Percentiles rank a stretch among this genome's conserved stretches.
These are phyloP conservation scores for Donacobius atricapilla DNA, from an alignment of 2,113 vertebrate species.

Conservation along the genomic window DNA sequence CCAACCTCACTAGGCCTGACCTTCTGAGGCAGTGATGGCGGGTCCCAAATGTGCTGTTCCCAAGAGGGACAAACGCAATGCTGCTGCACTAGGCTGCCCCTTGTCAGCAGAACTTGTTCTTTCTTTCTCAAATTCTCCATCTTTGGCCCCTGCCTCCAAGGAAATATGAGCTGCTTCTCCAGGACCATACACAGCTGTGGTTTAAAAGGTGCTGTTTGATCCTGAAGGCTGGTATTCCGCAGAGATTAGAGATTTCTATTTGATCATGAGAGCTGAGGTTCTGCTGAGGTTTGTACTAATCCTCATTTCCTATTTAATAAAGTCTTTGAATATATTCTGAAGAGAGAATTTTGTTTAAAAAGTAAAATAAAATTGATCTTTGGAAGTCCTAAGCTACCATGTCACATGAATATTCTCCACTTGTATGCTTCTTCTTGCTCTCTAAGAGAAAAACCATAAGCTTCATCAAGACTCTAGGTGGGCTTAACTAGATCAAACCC, in stretches of 20 bases:
- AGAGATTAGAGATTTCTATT: not conserved
- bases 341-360: not conserved
- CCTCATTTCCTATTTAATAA: not conserved
- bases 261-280: not conserved
- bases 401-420: not conserved
- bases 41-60: not conserved
- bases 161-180: not conserved
- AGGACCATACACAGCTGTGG: not conserved
- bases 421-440: not conserved
- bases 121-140: not conserved
- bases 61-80: not conserved
- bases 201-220: not conserved
- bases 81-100: not conserved
- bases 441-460: not conserved
- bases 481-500: not conserved
- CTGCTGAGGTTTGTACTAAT: not conserved
- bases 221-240: not conserved
- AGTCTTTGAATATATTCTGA: not conserved
- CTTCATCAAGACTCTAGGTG: not conserved
- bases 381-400: not conserved
- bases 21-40: not conserved
- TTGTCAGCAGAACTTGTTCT: not conserved
- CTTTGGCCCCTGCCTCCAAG: not conserved
- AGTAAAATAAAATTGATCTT: not conserved
- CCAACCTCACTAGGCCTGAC: accelerated